Evolutionary conservation across 2,888 invertebrate species (phyloP).

Genomic region (Gasteruption jaculator): DNA sequence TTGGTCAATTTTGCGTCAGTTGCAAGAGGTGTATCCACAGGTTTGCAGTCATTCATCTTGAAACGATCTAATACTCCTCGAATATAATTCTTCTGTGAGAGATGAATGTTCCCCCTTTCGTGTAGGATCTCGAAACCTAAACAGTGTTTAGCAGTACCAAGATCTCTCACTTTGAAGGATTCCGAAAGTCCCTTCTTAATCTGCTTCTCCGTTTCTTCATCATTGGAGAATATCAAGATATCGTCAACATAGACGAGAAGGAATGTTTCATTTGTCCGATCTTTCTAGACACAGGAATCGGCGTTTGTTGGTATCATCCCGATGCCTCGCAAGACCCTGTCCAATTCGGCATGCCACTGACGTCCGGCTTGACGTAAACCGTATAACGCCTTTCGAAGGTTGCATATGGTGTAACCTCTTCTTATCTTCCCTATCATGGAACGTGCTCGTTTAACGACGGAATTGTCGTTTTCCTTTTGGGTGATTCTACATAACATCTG

Average conservation of each 20-base stretch:
- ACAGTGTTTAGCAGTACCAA: conserved; percentile 4
- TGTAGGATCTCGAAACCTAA: conserved; percentile 7
- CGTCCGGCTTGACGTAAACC: conserved; percentile 21
- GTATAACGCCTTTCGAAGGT: conserved; percentile 20
- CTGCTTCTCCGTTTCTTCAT: neutral
- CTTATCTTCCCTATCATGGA: conserved; percentile 6
- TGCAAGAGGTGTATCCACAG: conserved; percentile 8
- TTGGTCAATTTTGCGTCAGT: conserved; percentile 10
- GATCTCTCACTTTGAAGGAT: conserved; percentile 8
- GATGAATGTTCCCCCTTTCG: conserved; percentile 2
- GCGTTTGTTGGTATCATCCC: conserved; percentile 15
- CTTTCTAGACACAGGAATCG: conserved; percentile 15
- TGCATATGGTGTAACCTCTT: conserved; percentile 17
- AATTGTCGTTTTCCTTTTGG: conserved; percentile 5
- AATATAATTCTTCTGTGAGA: conserved; percentile 4
- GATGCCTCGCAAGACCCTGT: conserved; percentile 11
- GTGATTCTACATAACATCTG: conserved; percentile 10
- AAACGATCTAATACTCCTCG: neutral
- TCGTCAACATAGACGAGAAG: conserved; percentile 11
- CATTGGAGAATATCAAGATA: conserved; percentile 4
- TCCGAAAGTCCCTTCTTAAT: conserved; percentile 2
- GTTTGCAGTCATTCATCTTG: neutral
- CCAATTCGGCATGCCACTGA: conserved; percentile 17
- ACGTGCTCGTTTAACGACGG: conserved; percentile 5
- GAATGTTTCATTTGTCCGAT: neutral